These are phyloP conservation scores for Pristiophorus japonicus DNA, from an alignment of 2,113 vertebrate species.

Conservation along the genomic window DNA sequence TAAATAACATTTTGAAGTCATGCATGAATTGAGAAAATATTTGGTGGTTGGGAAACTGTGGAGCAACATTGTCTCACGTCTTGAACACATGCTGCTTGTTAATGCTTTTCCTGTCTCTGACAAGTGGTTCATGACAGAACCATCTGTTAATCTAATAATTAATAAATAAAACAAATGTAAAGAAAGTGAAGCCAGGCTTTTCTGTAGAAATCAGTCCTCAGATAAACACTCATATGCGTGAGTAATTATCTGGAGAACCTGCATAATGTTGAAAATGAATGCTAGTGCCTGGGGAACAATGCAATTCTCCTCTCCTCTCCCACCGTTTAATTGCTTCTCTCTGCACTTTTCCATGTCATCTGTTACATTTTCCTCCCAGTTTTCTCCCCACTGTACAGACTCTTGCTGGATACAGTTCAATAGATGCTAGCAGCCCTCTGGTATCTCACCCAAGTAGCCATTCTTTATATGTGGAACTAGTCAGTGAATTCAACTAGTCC, in stretches of 20 bases:
- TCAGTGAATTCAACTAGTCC: background rate
- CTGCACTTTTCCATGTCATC: background rate
- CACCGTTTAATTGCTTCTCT: background rate
- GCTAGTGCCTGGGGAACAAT: background rate
- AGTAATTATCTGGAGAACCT: background rate
- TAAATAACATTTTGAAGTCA: background rate
- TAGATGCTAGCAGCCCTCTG: no score
- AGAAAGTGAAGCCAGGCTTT: background rate
- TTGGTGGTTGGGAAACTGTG: background rate
- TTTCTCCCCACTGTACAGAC: background rate
- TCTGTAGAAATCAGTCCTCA: background rate
- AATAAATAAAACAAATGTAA: constrained; percentile 20
- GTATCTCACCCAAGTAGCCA: background rate
- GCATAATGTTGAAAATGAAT: background rate
- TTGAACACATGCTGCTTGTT: background rate
- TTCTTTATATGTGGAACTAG: background rate
- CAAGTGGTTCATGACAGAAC: background rate
- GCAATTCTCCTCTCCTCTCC: background rate
- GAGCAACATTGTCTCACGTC: background rate
- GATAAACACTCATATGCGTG: background rate
- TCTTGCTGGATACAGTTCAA: background rate
- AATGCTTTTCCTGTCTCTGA: background rate
- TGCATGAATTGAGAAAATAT: background rate
- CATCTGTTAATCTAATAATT: constrained; percentile 16
- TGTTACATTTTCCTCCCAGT: background rate